Base-by-base conservation (phyloP, 2,113 vertebrate genomes). In the Dasyprocta punctata region DNA sequence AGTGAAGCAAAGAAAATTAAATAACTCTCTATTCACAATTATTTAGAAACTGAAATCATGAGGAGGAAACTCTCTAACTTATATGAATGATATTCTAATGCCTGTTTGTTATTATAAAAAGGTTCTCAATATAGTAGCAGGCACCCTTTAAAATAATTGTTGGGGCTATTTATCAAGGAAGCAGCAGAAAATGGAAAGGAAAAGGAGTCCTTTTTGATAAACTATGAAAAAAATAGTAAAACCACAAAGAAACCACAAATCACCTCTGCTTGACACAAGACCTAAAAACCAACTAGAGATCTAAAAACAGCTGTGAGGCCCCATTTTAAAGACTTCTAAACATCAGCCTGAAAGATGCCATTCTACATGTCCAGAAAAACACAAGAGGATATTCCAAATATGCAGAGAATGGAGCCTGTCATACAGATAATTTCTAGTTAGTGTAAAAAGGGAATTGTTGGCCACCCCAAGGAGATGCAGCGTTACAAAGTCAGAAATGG, bases 211-310 rank as follows among this genome's bases (percentile, higher is more conserved):
- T 89, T 87, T 96, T 89, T 86, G 87, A 86, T 47, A 84, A 93
- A 92, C 89, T 85, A 52, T 12, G 36, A 56, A 96, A 89, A 63
- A 97, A 67, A 96, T 41, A 95, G 56, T 71, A 90, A 97, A 97
- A 78, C 82, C 92, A 92, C 88, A 71, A 89, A 92, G 52, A 65
- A 69, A 73, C 85, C 91, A 77, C 95, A 90, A 28, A 58, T 81
- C 26, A 60, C 58, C 90, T 69, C 28, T 5, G n/a, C 94, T 36
- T 38, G 41, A 83, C n/a, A 65, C 9, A 4, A 1, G 41, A 97
- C 63, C 96, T 89, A 49, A 80, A 97, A 91, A 82, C 60, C 86
- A 81, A 84, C 12, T 7, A 14, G 61, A 94, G 75, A 69, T 81
- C 77, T 92, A 77, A 78, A 94, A 86, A 65, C 86, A 94, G 91